Evolutionary conservation across 2,797 vertebrate species (phyloP).

Genomic region (Tokudaia tokunoshimensis): DNA sequence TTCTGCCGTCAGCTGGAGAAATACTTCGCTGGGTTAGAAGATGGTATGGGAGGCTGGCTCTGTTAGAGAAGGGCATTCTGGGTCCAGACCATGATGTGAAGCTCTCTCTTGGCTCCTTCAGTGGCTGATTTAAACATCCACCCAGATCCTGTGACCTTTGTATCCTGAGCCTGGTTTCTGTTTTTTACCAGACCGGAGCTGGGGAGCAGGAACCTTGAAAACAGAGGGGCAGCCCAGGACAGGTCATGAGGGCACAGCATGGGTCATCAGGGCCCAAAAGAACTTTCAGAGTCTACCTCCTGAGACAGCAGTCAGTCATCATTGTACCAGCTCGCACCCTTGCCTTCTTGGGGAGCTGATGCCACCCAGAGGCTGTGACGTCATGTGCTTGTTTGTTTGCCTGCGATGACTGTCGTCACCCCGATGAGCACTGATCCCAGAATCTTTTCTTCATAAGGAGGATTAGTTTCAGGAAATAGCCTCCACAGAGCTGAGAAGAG

Average conservation of each 20-base stretch:
- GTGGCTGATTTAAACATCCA: background rate
- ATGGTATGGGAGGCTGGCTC: background rate
- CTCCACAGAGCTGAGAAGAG: background rate
- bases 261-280: background rate
- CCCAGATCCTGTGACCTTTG: no score
- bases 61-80: background rate
- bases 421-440: background rate
- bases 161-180: background rate
- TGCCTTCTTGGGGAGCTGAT: background rate
- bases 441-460: background rate
- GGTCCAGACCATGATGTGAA: background rate
- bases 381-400: background rate
- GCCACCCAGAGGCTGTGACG: background rate
- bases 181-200: background rate
- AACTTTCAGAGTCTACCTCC: rapidly evolving
- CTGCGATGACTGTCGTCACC: background rate
- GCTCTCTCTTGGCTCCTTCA: background rate
- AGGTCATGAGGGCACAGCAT: background rate
- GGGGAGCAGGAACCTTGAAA: background rate
- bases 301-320: rapidly evolving
- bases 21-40: background rate
- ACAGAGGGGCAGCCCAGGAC: background rate
- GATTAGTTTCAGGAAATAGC: background rate
- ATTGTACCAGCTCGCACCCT: no score
- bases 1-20: background rate